A percentile compares a stretch with the other conserved stretches of the same genome.
These are phyloP conservation scores for Pygocentrus nattereri DNA, from an alignment of 2,797 vertebrate genomes.

Conservation along the genomic window DNA sequence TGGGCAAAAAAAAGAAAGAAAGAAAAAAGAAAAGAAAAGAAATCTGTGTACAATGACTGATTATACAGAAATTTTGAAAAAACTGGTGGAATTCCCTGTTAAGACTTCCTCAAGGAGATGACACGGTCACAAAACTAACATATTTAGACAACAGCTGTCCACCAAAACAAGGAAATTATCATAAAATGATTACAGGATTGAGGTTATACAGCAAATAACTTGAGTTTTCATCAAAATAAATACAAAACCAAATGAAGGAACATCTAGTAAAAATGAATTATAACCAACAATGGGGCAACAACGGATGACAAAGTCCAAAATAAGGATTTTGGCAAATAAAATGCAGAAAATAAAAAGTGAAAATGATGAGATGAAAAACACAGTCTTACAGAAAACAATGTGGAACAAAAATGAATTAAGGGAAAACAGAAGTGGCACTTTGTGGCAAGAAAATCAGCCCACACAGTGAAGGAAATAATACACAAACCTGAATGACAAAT, in stretches of 20 bases:
- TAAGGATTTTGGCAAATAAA: conserved; percentile 2
- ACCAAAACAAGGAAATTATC: neutral
- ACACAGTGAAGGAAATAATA: neutral
- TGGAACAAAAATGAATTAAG: conserved; percentile 42
- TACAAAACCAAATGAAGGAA: conserved; percentile 16
- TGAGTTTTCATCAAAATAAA: conserved; percentile 13
- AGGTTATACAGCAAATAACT: neutral
- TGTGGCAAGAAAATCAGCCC: neutral
- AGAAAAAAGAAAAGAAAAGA: too few species aligned
- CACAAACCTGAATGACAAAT: conserved; percentile 30
- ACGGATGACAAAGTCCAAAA: conserved; percentile 29
- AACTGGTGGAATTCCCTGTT: too few species aligned
- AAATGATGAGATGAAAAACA: neutral
- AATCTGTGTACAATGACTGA: too few species aligned
- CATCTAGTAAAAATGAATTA: neutral
- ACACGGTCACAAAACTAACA: too few species aligned
- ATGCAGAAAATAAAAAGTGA: neutral
- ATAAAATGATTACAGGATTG: neutral
- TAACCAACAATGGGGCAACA: conserved; percentile 49
- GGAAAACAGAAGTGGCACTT: conserved; percentile 31
- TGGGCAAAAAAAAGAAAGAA: too few species aligned
- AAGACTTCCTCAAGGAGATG: too few species aligned
- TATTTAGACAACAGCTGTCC: neutral
- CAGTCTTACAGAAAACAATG: conserved; percentile 12
- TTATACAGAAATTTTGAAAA: too few species aligned